Evolutionary conservation across 2,888 invertebrate genomes (phyloP).

Genomic region (Epirrhoe alternata): DNA sequence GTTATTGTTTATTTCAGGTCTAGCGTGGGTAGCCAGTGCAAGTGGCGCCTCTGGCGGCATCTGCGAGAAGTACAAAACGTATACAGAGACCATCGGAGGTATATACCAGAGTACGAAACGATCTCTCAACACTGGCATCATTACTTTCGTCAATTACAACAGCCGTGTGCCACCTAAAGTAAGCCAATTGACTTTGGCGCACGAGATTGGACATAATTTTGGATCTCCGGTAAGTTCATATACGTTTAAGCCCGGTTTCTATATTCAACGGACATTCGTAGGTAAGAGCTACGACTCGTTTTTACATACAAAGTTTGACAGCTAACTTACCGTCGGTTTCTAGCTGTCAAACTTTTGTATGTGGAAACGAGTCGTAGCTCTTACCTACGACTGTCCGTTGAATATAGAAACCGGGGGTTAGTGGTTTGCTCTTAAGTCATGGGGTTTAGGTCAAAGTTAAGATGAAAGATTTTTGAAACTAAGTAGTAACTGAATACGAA

Average conservation of each 20-base stretch:
- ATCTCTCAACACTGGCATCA: constrained; percentile 98
- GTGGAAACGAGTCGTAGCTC: too few species aligned
- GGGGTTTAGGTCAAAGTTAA: too few species aligned
- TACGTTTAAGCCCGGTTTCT: background rate
- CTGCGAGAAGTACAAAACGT: constrained; percentile 98
- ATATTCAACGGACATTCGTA: too few species aligned
- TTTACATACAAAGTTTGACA: too few species aligned
- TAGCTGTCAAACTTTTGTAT: too few species aligned
- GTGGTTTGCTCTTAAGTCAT: too few species aligned
- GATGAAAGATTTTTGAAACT: too few species aligned
- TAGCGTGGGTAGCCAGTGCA: constrained; percentile 99
- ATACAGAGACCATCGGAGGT: constrained; percentile 97
- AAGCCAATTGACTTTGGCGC: constrained; percentile 98
- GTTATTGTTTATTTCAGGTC: constrained; percentile 80
- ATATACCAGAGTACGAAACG: constrained; percentile 97
- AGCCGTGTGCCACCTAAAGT: constrained; percentile 98
- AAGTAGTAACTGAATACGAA: too few species aligned
- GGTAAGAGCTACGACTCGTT: too few species aligned
- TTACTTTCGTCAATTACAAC: constrained; percentile 99
- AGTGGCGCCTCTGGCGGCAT: constrained; percentile 99
- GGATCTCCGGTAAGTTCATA: constrained; percentile 93
- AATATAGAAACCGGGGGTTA: too few species aligned
- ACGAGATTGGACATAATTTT: constrained; percentile 99
- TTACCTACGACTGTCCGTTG: too few species aligned
- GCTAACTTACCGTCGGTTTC: too few species aligned